Evolutionary conservation across 2,797 vertebrate genomes (phyloP).

Genomic region (Hephaestus fuliginosus): DNA sequence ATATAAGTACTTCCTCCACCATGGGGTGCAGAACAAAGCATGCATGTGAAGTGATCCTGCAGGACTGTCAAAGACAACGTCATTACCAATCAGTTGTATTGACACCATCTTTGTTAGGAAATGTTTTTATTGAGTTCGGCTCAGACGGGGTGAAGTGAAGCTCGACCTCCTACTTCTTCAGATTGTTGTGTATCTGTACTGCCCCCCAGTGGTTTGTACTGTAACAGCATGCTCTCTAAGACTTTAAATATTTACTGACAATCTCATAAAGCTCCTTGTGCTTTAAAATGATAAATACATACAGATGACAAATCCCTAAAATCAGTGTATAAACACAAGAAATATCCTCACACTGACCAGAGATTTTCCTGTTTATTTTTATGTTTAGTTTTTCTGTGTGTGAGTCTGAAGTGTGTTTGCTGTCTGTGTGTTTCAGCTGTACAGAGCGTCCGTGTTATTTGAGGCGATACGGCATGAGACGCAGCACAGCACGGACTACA

Average conservation of each 20-base stretch:
- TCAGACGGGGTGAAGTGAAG: background rate
- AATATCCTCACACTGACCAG: background rate
- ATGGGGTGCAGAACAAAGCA: background rate
- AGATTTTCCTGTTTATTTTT: background rate
- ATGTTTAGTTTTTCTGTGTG: background rate
- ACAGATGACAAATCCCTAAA: background rate
- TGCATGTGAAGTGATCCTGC: background rate
- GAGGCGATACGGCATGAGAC: slow-evolving; percentile 94
- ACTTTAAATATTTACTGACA: slow-evolving; percentile 2
- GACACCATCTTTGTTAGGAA: no score
- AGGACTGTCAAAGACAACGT: background rate
- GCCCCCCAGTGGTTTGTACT: slow-evolving; percentile 71
- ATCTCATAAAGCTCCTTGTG: background rate
- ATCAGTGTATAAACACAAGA: background rate
- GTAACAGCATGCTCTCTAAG: background rate
- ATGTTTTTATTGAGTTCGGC: background rate
- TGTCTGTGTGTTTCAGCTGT: slow-evolving; percentile 85
- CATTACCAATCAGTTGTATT: background rate
- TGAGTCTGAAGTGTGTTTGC: slow-evolving; percentile 46
- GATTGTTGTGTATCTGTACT: slow-evolving; percentile 42
- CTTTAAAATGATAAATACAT: background rate
- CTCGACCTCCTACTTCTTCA: background rate
- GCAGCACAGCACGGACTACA: slow-evolving; percentile 95
- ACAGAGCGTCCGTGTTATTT: slow-evolving; percentile 92
- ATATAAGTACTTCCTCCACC: background rate